Evolutionary conservation across 2,888 invertebrate genomes (phyloP).

Genomic region (Osmoderma eremita): DNA sequence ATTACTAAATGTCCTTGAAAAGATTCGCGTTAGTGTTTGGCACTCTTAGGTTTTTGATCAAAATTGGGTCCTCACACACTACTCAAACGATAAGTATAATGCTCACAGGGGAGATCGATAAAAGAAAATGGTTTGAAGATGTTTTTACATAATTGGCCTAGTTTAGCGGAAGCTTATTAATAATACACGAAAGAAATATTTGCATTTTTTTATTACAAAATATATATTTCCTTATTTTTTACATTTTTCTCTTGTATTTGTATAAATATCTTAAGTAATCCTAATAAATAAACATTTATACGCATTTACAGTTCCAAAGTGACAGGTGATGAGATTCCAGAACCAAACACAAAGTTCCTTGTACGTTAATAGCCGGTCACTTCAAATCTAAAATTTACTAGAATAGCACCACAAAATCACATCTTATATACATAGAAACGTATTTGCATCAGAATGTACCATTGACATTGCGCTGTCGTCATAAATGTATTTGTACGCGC

Average conservation of each 20-base stretch:
- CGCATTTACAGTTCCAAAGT: slow-evolving; percentile 11
- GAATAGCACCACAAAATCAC: slow-evolving; percentile 40
- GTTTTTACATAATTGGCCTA: not conserved
- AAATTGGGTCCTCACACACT: no score
- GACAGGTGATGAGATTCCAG: slow-evolving; percentile 1
- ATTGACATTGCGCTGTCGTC: slow-evolving; percentile 48
- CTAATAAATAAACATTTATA: slow-evolving; percentile 32
- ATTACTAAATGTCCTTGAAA: no score
- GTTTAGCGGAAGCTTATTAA: not conserved
- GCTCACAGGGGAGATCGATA: not conserved
- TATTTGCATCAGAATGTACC: slow-evolving; percentile 32
- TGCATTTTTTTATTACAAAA: slow-evolving; percentile 35
- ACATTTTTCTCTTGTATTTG: slow-evolving; percentile 34
- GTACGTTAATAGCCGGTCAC: slow-evolving; percentile 5
- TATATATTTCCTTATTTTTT: slow-evolving; percentile 34
- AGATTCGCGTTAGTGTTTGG: no score
- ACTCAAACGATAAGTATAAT: no score
- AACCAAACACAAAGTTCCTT: not conserved
- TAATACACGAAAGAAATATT: not conserved
- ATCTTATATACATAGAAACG: slow-evolving; percentile 33
- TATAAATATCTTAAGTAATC: slow-evolving; percentile 39
- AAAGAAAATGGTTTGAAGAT: not conserved
- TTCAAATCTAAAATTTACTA: slow-evolving; percentile 23
- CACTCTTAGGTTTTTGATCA: no score
- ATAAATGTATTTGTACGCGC: slow-evolving; percentile 34